Evolutionary conservation across 2,113 vertebrate genomes (phyloP), one percentile per base, ranked within the genome.

Genomic region (Uria lomvia): DNA sequence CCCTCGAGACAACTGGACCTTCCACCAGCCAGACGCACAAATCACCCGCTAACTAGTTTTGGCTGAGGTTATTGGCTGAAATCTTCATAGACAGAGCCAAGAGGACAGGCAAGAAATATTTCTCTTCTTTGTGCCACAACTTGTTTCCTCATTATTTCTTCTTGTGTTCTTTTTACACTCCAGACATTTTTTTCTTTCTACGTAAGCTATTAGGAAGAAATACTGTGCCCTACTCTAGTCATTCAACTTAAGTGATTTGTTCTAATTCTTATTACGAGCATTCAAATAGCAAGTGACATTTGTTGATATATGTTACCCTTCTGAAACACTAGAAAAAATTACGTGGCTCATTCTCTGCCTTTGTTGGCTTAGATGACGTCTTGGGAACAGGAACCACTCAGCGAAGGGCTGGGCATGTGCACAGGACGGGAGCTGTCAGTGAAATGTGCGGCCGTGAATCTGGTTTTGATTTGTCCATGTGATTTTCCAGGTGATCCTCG

Each of bases 401-500:
- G 53, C 45, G 22, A 78, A 90, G 79, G 71, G 63, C 83, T 82
- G 77, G 19, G 15, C 72, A 15, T 7, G 15, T 6, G 38, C 22
- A 10, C 32, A 67, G 74, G 42, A 43, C 2, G 17, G 70, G 27
- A 88, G 45, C 40, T 45, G 40, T 36, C 62, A 22, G 60, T 49
- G 52, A 56, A 75, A 67, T 8, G 8, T 11, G 2, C 7, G 65
- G 42, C 60, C 1, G 0, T 0, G 3, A 86, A 70, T 49, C 22
- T 38, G 67, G 34, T 83, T 88, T 94, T 95, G 75, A 95, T 53
- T 38, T 95, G 76, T 94, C 32, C 49, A 1, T 77, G 42, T 84
- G 50, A 75, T 92, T 97, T 96, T 96, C 52, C 90, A 97, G 96
- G 89, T 87, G 43, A 95, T 26, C 65, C 60, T 89, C 0, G 18